Evolutionary conservation across 1,140 invertebrate genomes (phyloP).

Genomic region (Potamilus streckersoni): DNA sequence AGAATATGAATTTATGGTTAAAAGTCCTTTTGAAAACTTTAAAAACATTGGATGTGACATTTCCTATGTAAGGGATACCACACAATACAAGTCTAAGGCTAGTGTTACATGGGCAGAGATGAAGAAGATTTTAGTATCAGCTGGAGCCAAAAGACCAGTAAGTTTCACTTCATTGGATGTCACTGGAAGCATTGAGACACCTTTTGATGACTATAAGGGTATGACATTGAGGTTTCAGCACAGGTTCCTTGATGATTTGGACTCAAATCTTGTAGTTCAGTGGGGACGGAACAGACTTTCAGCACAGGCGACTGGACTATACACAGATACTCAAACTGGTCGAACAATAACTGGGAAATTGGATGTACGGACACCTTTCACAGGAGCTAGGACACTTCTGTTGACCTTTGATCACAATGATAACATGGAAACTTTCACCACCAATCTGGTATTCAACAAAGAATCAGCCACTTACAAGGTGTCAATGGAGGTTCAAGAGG

Average conservation of each 20-base stretch:
- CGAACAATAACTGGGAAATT: conserved; percentile 29
- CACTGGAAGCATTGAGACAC: conserved; percentile 20
- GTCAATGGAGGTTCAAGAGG: conserved; percentile 5
- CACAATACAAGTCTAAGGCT: conserved; percentile 25
- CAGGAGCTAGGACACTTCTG: conserved; percentile 23
- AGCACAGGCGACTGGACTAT: conserved; percentile 3
- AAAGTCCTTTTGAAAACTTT: conserved; percentile 34
- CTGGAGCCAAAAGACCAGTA: conserved; percentile 30
- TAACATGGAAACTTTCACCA: conserved; percentile 28
- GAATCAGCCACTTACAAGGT: neutral
- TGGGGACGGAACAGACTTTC: conserved; percentile 28
- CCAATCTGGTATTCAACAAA: conserved; percentile 10
- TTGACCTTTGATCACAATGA: conserved; percentile 28
- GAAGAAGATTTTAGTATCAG: conserved; percentile 30
- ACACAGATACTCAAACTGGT: neutral
- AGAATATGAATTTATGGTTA: conserved; percentile 27
- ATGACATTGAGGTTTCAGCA: conserved; percentile 12
- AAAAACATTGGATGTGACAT: conserved; percentile 29
- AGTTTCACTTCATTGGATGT: conserved; percentile 26
- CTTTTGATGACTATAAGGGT: conserved; percentile 21
- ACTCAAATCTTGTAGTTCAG: conserved; percentile 7
- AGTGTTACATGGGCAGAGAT: conserved; percentile 34
- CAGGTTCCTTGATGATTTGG: conserved; percentile 4
- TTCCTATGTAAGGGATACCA: conserved; percentile 14
- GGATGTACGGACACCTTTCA: conserved; percentile 49